Evolutionary conservation across 2,888 invertebrate genomes (phyloP).

Genomic region (Epiblema foenella): DNA sequence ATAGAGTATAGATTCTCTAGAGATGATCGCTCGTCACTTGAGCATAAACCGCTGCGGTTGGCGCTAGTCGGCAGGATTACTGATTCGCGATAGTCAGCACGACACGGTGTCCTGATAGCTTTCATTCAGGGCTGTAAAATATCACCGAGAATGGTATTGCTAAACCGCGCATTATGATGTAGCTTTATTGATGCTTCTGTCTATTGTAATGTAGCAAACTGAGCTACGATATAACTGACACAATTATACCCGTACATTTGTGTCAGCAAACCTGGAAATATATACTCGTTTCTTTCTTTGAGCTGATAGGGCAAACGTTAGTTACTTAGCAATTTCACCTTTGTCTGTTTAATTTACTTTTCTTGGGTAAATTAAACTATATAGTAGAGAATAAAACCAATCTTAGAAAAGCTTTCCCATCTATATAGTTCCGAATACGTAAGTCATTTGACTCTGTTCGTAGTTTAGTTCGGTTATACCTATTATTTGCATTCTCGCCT

Average conservation of each 20-base stretch:
- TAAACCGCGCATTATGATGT: slow-evolving; percentile 27
- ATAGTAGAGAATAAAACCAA: no score
- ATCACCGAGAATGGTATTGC: slow-evolving; percentile 54
- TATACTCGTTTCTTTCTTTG: no score
- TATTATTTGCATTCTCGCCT: slow-evolving; percentile 19
- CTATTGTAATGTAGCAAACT: neutral
- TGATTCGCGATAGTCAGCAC: slow-evolving; percentile 68
- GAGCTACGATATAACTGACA: neutral
- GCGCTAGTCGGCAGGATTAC: slow-evolving; percentile 63
- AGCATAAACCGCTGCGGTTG: slow-evolving; percentile 53
- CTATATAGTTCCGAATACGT: neutral
- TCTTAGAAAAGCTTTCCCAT: neutral
- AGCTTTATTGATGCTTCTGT: slow-evolving; percentile 10
- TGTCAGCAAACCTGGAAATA: no score
- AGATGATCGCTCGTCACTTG: slow-evolving; percentile 52
- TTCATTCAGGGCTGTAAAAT: slow-evolving; percentile 63
- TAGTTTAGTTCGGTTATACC: slow-evolving; percentile 9
- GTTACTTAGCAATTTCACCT: no score
- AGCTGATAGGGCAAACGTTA: no score
- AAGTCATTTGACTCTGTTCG: slow-evolving; percentile 6
- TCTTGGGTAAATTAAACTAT: no score
- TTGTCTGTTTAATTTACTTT: no score
- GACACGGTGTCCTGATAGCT: slow-evolving; percentile 61
- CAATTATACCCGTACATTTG: no score
- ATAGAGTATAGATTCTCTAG: no score